Conservation (phyloP, 2,797 vertebrate species). For the Galaxias olidus region DNA sequence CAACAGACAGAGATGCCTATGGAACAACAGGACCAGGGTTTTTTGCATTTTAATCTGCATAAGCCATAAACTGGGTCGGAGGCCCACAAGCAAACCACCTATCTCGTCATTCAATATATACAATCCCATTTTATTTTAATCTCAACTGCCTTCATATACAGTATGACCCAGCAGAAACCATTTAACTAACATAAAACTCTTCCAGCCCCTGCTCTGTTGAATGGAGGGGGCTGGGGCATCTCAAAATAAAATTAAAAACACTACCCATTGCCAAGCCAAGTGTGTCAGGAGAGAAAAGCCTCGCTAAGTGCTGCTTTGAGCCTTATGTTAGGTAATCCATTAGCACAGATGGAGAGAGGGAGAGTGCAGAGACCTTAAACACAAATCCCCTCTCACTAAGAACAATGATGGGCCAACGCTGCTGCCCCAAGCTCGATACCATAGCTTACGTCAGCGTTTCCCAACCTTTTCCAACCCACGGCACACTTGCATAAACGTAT, state of each 20-base stretch:
- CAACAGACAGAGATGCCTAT: background rate
- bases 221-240: conserved; percentile 1
- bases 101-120: no score
- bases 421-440: no score
- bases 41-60: conserved; percentile 6
- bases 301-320: conserved; percentile 22
- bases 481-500: no score
- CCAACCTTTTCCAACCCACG: no score
- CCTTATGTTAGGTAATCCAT: conserved; percentile 14
- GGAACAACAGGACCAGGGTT: background rate
- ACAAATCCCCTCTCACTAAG: conserved; percentile 6
- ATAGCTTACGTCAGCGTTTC: no score
- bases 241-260: conserved; percentile 39
- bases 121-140: no score
- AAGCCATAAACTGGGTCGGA: background rate
- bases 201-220: no score
- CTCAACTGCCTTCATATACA: no score
- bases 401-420: no score
- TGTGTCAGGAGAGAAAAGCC: conserved; percentile 11
- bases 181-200: no score
- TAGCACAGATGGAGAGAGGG: conserved; percentile 34
- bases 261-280: conserved; percentile 21
- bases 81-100: background rate
- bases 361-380: background rate
- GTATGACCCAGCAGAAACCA: no score